Conservation (phyloP, 2,113 vertebrate species). For the Mionectes macconnelli region DNA sequence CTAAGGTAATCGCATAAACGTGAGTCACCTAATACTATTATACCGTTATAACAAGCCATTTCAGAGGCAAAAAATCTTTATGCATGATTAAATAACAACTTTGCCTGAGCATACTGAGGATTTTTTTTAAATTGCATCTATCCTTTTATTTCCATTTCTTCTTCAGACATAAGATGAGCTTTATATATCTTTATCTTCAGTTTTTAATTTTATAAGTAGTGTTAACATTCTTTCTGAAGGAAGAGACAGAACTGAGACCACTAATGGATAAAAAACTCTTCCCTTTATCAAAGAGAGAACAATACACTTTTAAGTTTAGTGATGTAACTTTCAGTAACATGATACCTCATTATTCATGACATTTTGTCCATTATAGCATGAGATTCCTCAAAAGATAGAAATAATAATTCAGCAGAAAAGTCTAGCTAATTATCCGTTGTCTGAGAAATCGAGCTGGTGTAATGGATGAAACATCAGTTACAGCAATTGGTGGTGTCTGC, state of each 20-base stretch:
- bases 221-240: background rate
- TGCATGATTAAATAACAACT: background rate
- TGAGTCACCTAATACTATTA: background rate
- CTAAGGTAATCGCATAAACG: background rate
- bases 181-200: background rate
- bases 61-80: background rate
- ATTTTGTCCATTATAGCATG: slow-evolving; percentile 42
- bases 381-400: slow-evolving; percentile 24
- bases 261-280: background rate
- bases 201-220: slow-evolving; percentile 6
- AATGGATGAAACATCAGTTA: slow-evolving; percentile 62
- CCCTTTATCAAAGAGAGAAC: background rate
- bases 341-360: slow-evolving; percentile 32
- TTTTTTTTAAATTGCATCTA: background rate
- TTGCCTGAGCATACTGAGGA: background rate
- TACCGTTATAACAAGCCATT: background rate
- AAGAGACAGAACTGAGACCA: background rate
- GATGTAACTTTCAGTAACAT: background rate
- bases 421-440: slow-evolving; percentile 60
- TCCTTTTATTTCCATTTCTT: background rate
- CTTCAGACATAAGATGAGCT: background rate
- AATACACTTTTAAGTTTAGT: background rate
- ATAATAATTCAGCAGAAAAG: slow-evolving; percentile 43
- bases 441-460: slow-evolving; percentile 8
- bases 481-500: background rate